These are phyloP conservation scores for Bathynomus jamesi DNA, from an alignment of 1,140 invertebrate species.

Conservation along the genomic window DNA sequence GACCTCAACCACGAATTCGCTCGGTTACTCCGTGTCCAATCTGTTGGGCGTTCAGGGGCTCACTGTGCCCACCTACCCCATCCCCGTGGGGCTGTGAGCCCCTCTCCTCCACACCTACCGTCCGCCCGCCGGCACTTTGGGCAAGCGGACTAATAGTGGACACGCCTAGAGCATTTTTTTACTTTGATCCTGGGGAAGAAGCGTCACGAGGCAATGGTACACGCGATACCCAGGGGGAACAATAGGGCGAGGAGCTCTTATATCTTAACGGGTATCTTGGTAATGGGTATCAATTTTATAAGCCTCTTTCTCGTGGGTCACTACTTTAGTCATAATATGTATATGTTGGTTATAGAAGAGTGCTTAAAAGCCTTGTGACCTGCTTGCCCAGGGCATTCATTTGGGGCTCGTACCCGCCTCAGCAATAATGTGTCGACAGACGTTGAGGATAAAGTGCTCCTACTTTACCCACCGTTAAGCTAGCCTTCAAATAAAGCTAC, in stretches of 20 bases:
- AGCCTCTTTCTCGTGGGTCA: no score
- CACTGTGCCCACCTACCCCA: constrained; percentile 37
- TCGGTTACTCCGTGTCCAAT: constrained; percentile 37
- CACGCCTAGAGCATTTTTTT: not conserved
- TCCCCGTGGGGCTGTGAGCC: constrained; percentile 37
- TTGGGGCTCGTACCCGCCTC: not conserved
- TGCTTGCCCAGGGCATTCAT: not conserved
- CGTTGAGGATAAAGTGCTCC: not conserved
- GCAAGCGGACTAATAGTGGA: not conserved
- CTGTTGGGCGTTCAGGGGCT: constrained; percentile 36
- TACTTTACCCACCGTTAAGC: not conserved
- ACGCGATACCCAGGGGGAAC: not conserved
- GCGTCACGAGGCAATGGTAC: not conserved
- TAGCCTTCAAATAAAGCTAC: not conserved
- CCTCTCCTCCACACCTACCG: not conserved
- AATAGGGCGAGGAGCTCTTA: not conserved
- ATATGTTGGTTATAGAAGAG: no score
- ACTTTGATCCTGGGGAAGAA: not conserved
- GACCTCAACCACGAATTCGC: constrained; percentile 36
- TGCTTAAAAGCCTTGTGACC: not conserved
- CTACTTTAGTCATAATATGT: no score
- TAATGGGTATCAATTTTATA: no score
- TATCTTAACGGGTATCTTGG: not conserved
- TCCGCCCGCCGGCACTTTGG: not conserved
- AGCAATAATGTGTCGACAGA: not conserved